phyloP scores from a whole-genome alignment of 37 sponge, comb jelly and placozoan species.

The Cladorhizidae sp. region DNA sequence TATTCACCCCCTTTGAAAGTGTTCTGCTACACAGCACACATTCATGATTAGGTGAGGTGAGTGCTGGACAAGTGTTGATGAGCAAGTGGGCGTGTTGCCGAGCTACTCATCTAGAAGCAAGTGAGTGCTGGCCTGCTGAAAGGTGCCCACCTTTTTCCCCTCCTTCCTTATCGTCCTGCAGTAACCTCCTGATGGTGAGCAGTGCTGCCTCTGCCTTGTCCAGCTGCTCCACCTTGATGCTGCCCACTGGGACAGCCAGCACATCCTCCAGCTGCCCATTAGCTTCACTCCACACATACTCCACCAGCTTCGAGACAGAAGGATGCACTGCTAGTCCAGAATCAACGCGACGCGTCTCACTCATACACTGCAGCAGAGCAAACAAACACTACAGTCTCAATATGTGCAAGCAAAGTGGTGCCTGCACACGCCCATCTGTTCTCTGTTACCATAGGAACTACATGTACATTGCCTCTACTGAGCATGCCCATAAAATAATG shows the following conservation, averaged over 20 bases:
- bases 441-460: too few species aligned
- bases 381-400: not conserved
- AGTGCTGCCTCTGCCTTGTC: slow-evolving; percentile 86
- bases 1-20: too few species aligned
- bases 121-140: not conserved
- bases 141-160: not conserved
- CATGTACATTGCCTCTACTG: not conserved
- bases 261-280: slow-evolving; percentile 75
- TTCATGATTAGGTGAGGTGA: too few species aligned
- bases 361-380: slow-evolving; percentile 74
- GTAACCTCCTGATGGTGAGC: slow-evolving; percentile 55
- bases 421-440: too few species aligned
- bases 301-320: slow-evolving; percentile 66
- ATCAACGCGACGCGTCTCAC: slow-evolving; percentile 33
- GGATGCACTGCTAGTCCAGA: slow-evolving; percentile 29
- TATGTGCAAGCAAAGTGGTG: too few species aligned
- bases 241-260: slow-evolving; percentile 68
- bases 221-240: slow-evolving; percentile 78
- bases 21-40: too few species aligned
- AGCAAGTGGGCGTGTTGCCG: too few species aligned
- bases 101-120: not conserved
- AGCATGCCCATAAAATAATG: too few species aligned
- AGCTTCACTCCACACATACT: slow-evolving; percentile 85
- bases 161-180: slow-evolving; percentile 36
- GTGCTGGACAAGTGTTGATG: too few species aligned